Conservation (phyloP, 2,888 invertebrate genomes). For the Encarsia formosa region DNA sequence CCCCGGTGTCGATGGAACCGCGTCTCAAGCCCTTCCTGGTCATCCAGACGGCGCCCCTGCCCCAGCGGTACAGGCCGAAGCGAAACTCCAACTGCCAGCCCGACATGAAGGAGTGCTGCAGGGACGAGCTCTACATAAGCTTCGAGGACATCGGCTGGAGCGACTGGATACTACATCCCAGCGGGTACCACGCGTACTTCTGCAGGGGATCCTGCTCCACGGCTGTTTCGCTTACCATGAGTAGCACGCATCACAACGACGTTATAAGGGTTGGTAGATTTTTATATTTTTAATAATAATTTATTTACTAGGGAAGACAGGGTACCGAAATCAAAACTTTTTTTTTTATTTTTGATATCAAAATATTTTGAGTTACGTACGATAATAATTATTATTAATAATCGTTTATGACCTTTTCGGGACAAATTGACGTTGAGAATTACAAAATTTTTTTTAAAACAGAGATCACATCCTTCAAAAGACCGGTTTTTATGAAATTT, state of each 20-base stretch:
- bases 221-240: conserved; percentile 66
- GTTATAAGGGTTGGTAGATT: conserved; percentile 65
- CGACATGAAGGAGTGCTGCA: conserved; percentile 72
- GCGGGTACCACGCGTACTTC: conserved; percentile 82
- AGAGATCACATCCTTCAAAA: too few relatives aligned
- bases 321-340: too few relatives aligned
- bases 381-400: too few relatives aligned
- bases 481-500: too few relatives aligned
- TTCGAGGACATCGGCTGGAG: conserved; percentile 85
- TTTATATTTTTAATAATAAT: not conserved
- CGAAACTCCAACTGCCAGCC: conserved; percentile 68
- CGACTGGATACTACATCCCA: conserved; percentile 80
- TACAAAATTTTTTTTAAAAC: too few relatives aligned
- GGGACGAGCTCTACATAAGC: conserved; percentile 76
- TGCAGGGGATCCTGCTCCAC: conserved; percentile 78
- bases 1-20: conserved; percentile 68
- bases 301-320: not conserved
- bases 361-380: too few relatives aligned
- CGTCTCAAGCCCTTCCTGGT: conserved; percentile 74
- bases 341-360: too few relatives aligned
- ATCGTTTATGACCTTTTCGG: too few relatives aligned
- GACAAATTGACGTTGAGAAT: too few relatives aligned
- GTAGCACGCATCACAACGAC: conserved; percentile 65
- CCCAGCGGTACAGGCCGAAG: conserved; percentile 60
- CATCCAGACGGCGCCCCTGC: conserved; percentile 71